These are phyloP conservation scores for Martes flavigula DNA, from an alignment of 2,797 vertebrate genomes.

Conservation along the genomic window DNA sequence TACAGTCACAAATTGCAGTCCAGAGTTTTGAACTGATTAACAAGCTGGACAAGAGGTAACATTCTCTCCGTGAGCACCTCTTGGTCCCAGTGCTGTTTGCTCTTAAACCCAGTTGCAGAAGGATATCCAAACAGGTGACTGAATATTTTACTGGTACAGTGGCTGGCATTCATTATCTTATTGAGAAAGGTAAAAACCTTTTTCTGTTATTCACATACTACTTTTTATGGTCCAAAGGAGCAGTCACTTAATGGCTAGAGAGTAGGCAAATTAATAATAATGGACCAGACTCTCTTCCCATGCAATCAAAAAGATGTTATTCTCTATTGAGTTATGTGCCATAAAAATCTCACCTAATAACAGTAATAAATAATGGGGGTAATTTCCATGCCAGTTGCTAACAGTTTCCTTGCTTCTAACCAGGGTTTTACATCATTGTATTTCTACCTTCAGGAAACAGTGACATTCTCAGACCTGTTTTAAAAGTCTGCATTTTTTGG, in stretches of 20 bases:
- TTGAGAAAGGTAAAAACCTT: slow-evolving; percentile 37
- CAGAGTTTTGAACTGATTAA: slow-evolving; percentile 56
- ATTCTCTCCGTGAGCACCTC: slow-evolving; percentile 43
- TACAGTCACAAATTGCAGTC: slow-evolving; percentile 36
- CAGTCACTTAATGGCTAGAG: slow-evolving; percentile 73
- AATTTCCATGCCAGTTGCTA: slow-evolving; percentile 82
- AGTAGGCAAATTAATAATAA: slow-evolving; percentile 82
- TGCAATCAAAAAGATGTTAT: slow-evolving; percentile 60
- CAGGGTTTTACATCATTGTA: slow-evolving; percentile 77
- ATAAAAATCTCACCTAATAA: slow-evolving; percentile 60
- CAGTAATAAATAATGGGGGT: slow-evolving; percentile 68
- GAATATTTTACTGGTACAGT: slow-evolving; percentile 52
- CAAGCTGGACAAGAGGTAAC: not conserved
- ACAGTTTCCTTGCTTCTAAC: slow-evolving; percentile 68
- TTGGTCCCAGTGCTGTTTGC: not conserved
- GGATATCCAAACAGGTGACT: slow-evolving; percentile 57
- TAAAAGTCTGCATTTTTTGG: slow-evolving; percentile 65
- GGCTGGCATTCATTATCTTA: slow-evolving; percentile 51
- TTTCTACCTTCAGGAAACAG: slow-evolving; percentile 78
- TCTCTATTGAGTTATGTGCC: slow-evolving; percentile 52
- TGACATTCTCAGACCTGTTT: slow-evolving; percentile 67
- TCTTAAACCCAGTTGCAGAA: slow-evolving; percentile 17
- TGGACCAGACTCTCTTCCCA: slow-evolving; percentile 54
- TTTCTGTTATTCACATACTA: slow-evolving; percentile 52
- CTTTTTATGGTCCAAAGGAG: slow-evolving; percentile 74